phyloP scores from a whole-genome alignment of 2,797 vertebrate species.

The Onychomys arenicola region DNA sequence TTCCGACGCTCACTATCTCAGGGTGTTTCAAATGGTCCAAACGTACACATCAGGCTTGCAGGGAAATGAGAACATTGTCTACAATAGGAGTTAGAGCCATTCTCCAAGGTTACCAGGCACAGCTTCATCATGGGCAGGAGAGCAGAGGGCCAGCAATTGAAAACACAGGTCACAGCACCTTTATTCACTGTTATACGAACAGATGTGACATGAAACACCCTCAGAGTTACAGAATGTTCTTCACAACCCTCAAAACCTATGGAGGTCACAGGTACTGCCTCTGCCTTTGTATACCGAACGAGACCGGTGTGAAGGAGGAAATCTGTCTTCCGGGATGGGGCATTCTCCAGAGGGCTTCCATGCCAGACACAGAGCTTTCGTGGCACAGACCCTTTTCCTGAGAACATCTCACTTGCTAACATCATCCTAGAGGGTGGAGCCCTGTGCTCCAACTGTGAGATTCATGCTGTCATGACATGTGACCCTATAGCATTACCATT shows the following conservation, averaged over 20 bases:
- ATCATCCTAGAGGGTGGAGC: rapidly evolving
- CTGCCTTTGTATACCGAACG: not conserved
- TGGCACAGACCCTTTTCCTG: conserved; percentile 57
- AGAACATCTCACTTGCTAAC: conserved; percentile 13
- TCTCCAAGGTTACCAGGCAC: not conserved
- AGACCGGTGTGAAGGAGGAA: not conserved
- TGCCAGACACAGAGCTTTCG: not conserved
- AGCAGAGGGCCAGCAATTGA: conserved; percentile 10
- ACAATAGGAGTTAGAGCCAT: rapidly evolving
- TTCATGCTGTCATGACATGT: rapidly evolving
- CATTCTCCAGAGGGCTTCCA: not conserved
- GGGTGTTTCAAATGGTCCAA: not conserved
- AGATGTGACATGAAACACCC: conserved; percentile 29
- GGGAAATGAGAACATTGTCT: not conserved
- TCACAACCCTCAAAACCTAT: not conserved
- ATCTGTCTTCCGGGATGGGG: not conserved
- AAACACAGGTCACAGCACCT: conserved; percentile 63
- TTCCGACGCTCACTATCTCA: not conserved
- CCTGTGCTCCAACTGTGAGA: rapidly evolving
- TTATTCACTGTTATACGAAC: conserved; percentile 64
- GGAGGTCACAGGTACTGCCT: not conserved
- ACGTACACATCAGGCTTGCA: not conserved
- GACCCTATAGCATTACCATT: not conserved
- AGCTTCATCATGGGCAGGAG: not conserved
- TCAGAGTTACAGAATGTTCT: not conserved